Evolutionary conservation across 2,113 vertebrate genomes (phyloP), one percentile per base, ranked within the genome.

Genomic region (Syngnathoides biaculeatus): DNA sequence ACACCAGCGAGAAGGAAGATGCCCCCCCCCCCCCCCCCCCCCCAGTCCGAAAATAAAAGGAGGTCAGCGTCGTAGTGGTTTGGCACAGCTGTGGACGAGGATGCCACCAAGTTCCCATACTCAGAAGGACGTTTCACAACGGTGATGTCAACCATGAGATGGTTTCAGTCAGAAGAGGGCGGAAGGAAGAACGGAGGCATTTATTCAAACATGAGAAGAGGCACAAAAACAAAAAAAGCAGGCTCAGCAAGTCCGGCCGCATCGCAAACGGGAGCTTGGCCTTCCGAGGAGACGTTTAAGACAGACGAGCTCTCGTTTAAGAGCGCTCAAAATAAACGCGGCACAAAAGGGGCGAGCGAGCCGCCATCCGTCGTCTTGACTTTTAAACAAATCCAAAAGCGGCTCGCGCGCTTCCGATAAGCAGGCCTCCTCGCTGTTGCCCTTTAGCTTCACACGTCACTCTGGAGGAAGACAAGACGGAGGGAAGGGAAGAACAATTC

Each of bases 281-380:
- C n/a, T n/a, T n/a, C n/a, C 55, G 66, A 45, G 13, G 63, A 80
- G 73, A 71, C 58, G 77, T 78, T 74, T 65, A 78, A 78, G 59
- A 69, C 20, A 42, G 35, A 75, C 38, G 80, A 74, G 82, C 79
- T 82, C 74, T 85, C 78, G 84, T 84, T 83, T 84, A 77, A 84
- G 85, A 72, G 72, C 77, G 79, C 77, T 73, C 59, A 77, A 79
- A 84, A 84, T 85, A 85, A 76, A 78, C 72, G 69, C 35, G 67
- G 58, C 72, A 73, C 74, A 73, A 75, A 40, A 71, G 62, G 69
- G 53, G 38, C 42, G 70, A 83, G 81, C 87, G 89, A 88, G 82
- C 84, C 85, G 48, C 58, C 43, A 50, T 64, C 65, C 65, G 57
- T 62, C 60, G n/a, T 58, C 45, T 20, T 78, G 35, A 55, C 71